These are phyloP conservation scores for Dioctria linearis DNA, from an alignment of 2,888 invertebrate species.

Conservation along the genomic window DNA sequence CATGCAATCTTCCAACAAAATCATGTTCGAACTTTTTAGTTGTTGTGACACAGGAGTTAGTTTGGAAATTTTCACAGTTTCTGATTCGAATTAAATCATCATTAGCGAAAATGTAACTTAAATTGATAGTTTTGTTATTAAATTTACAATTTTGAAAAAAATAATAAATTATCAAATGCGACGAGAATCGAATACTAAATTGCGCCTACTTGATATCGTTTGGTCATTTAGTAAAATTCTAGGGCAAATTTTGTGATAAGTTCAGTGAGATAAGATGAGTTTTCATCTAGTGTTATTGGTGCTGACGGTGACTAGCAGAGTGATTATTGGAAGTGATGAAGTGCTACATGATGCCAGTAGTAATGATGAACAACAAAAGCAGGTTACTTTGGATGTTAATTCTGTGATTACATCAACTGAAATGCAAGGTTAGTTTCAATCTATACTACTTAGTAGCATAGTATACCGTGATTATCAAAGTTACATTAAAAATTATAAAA, in stretches of 20 bases:
- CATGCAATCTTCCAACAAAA: slow-evolving; percentile 31
- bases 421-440: slow-evolving; percentile 45
- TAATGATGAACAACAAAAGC: slow-evolving; percentile 19
- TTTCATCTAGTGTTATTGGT: slow-evolving; percentile 55
- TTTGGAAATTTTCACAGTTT: slow-evolving; percentile 8
- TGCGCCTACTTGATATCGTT: not conserved
- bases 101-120: slow-evolving; percentile 49
- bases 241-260: not conserved
- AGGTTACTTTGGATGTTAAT: slow-evolving; percentile 37
- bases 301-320: slow-evolving; percentile 55
- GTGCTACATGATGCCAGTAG: slow-evolving; percentile 30
- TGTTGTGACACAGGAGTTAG: not conserved
- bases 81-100: not conserved
- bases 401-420: slow-evolving; percentile 43
- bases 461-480: no score
- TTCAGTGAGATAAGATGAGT: slow-evolving; percentile 49
- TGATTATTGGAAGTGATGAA: slow-evolving; percentile 53
- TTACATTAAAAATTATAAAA: no score
- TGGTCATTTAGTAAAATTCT: slow-evolving; percentile 5
- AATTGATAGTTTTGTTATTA: slow-evolving; percentile 6
- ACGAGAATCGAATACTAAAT: slow-evolving; percentile 9
- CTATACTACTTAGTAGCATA: no score
- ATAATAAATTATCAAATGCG: slow-evolving; percentile 7
- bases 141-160: no score
- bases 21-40: not conserved